Evolutionary conservation across 2,797 vertebrate genomes (phyloP), one percentile per base, ranked within the genome.

Genomic region (Merluccius polli): DNA sequence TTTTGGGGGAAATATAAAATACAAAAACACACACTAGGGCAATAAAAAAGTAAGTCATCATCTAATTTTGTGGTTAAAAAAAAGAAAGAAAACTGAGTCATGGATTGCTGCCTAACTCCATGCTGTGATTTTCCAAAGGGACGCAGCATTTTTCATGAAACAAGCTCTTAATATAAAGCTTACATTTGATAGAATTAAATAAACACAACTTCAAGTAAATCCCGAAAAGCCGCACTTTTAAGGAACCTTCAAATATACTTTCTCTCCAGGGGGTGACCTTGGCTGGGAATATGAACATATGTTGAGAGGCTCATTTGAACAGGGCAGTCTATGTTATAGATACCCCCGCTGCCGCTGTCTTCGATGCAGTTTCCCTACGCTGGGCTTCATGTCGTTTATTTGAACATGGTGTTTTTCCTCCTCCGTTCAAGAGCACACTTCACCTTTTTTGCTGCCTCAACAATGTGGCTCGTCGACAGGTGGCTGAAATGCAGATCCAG

Each of bases 371-470:
- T 71, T 1, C 73, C 36, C 41, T 38, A 48, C 79, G 75, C 68
- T 72, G 78, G 78, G 68, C 48, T 73, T 78, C 75, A 44, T 68
- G 68, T 72, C 31, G 77, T 84, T 88, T 85, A 84, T 87, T 87
- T 89, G 68, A 85, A 81, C 71, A 79, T 30, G 0, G 69, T 41
- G 41, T 76, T 75, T 76, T 11, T 67, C 10, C 71, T 68, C 16
- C 2, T 68, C 27, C 73, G 52, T 41, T 44, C 75, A 76, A 76
- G 63, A 48, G 21, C 48, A 76, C 59, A 63, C 32, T 82, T 82
- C 74, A 70, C 73, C 71, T 78, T 68, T 73, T 63, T 70, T 69
- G 21, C 32, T 75, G 38, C 27, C 63, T 73, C 68, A 29, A 35
- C 33, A 72, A 48, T 27, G n/a, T 30, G 30, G 15, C 67, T 10